A percentile compares a stretch with the other conserved stretches of the same genome.
Evolutionary conservation across 2,888 invertebrate species (phyloP).

Genomic region (Erebia palarica): DNA sequence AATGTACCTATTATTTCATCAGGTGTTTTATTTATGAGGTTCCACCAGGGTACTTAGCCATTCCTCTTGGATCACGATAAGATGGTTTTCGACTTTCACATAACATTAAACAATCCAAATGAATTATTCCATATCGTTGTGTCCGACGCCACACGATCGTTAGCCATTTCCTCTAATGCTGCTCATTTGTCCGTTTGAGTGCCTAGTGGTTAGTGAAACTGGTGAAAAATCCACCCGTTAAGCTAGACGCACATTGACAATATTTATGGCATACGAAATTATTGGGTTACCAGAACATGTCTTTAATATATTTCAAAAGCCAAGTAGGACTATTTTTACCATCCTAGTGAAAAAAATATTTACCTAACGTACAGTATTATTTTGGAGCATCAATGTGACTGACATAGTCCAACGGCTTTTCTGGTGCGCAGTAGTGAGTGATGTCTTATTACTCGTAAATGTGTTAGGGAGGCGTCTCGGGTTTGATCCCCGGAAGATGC

Average conservation of each 20-base stretch:
- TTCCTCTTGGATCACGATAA: background rate
- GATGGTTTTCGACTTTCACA: constrained; percentile 20
- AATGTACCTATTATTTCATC: too few relatives aligned
- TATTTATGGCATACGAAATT: background rate
- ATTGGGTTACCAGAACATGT: background rate
- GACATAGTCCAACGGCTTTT: too few relatives aligned
- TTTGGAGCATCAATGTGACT: too few relatives aligned
- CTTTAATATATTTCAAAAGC: too few relatives aligned
- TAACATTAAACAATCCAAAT: constrained; percentile 14
- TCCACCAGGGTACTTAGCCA: background rate
- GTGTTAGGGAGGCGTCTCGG: too few relatives aligned
- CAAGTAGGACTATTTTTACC: too few relatives aligned
- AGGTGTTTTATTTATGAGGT: too few relatives aligned
- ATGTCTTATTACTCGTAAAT: too few relatives aligned
- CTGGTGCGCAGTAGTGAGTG: too few relatives aligned
- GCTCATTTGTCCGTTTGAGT: constrained; percentile 25
- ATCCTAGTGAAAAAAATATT: too few relatives aligned
- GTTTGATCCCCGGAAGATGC: too few relatives aligned
- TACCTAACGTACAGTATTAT: too few relatives aligned
- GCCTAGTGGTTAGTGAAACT: constrained; percentile 32
- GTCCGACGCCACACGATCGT: constrained; percentile 25
- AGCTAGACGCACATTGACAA: constrained; percentile 11
- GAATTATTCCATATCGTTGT: constrained; percentile 24
- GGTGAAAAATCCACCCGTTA: constrained; percentile 16
- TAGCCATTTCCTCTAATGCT: constrained; percentile 29